Evolutionary conservation across 2,888 invertebrate genomes (phyloP).

Genomic region (Parnassius smintheus): DNA sequence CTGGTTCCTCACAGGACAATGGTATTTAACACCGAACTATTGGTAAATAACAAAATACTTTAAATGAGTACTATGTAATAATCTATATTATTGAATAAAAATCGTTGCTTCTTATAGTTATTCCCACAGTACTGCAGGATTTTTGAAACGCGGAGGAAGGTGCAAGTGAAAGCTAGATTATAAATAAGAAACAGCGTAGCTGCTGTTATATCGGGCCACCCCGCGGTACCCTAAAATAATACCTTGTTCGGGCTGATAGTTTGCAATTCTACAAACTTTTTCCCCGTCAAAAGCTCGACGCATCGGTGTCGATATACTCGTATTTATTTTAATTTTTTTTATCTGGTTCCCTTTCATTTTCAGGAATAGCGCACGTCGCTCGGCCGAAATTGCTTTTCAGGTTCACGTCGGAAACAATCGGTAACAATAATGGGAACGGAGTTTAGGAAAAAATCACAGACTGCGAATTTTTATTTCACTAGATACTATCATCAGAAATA

Average conservation of each 20-base stretch:
- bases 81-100: too few species aligned
- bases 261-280: constrained; percentile 7
- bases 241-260: constrained; percentile 1
- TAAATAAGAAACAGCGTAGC: too few species aligned
- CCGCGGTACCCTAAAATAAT: constrained; percentile 1
- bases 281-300: neutral
- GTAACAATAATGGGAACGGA: constrained; percentile 8
- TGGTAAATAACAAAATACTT: too few species aligned
- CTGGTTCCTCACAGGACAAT: too few species aligned
- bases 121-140: too few species aligned
- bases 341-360: neutral
- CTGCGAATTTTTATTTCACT: neutral
- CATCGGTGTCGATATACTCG: constrained; percentile 13
- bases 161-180: too few species aligned
- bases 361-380: neutral
- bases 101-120: too few species aligned
- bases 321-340: constrained; percentile 7
- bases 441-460: constrained; percentile 1
- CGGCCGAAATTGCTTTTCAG: constrained; percentile 7
- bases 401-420: constrained; percentile 9
- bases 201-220: neutral
- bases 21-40: too few species aligned
- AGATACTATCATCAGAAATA: neutral
- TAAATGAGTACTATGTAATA: too few species aligned
- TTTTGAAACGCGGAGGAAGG: too few species aligned